Evolutionary conservation across 64 coral and sea anemone genomes (phyloP).

Genomic region (Actinia tenebrosa): DNA sequence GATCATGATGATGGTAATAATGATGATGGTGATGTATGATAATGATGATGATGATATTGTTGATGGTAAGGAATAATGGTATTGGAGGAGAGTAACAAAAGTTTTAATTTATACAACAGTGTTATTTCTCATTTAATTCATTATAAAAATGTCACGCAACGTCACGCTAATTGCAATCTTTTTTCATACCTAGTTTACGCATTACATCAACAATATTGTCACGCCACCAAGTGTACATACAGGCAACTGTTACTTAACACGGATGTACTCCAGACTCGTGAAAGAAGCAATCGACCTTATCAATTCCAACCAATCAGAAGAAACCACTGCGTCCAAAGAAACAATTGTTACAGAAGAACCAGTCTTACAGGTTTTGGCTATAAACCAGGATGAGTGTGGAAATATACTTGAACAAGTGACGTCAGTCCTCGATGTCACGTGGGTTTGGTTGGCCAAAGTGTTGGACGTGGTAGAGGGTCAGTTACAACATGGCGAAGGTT

Average conservation of each 20-base stretch:
- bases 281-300: conserved; percentile 77
- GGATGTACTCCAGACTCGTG: conserved; percentile 73
- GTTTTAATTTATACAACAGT: neutral
- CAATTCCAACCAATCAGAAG: neutral
- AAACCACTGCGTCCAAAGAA: conserved; percentile 6
- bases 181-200: conserved; percentile 35
- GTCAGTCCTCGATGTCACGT: conserved; percentile 52
- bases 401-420: conserved; percentile 39
- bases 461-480: conserved; percentile 87
- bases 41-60: neutral
- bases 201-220: conserved; percentile 37
- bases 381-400: conserved; percentile 29
- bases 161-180: neutral
- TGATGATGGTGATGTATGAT: neutral
- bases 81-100: no score
- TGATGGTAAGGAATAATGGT: no score
- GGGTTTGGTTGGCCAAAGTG: conserved; percentile 60
- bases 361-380: conserved; percentile 31
- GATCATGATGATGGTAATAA: neutral
- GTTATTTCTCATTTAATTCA: neutral
- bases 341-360: conserved; percentile 15
- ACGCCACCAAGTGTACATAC: conserved; percentile 83
- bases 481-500: conserved; percentile 53
- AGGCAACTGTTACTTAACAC: conserved; percentile 81
- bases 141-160: neutral